Percentiles rank a stretch among this genome's conserved stretches.
Evolutionary conservation across 2,797 vertebrate genomes (phyloP).

Genomic region (Platalea minor): DNA sequence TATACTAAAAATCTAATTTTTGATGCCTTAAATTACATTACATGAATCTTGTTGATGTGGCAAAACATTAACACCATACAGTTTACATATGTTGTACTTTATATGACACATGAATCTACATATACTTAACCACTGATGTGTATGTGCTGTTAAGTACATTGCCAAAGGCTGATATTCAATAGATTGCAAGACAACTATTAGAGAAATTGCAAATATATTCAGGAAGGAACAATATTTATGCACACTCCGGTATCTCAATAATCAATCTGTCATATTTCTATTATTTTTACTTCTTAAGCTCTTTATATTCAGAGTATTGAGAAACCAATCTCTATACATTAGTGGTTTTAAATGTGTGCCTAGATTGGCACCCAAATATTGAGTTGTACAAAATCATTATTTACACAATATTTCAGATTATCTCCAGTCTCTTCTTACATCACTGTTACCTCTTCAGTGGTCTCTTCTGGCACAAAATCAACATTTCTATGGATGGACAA

Average conservation of each 20-base stretch:
- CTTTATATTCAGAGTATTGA: neutral
- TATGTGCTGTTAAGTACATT: neutral
- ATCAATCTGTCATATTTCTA: neutral
- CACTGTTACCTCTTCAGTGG: neutral
- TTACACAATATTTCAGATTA: neutral
- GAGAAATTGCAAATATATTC: neutral
- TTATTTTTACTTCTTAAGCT: neutral
- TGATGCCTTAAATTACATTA: neutral
- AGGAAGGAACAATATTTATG: neutral
- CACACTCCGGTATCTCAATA: neutral
- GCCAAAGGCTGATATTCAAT: neutral
- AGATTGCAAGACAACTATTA: neutral
- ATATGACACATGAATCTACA: neutral
- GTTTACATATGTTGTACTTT: neutral
- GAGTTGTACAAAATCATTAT: neutral
- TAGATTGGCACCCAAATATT: neutral
- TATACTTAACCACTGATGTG: neutral
- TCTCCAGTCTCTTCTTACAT: neutral
- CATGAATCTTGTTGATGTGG: neutral
- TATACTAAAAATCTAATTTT: neutral
- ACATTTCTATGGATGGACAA: neutral
- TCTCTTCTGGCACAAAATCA: neutral
- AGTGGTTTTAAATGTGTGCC: neutral
- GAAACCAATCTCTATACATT: neutral
- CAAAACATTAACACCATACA: neutral